phyloP scores from a whole-genome alignment of 2,113 vertebrate species.

The Odobenus rosmarus region DNA sequence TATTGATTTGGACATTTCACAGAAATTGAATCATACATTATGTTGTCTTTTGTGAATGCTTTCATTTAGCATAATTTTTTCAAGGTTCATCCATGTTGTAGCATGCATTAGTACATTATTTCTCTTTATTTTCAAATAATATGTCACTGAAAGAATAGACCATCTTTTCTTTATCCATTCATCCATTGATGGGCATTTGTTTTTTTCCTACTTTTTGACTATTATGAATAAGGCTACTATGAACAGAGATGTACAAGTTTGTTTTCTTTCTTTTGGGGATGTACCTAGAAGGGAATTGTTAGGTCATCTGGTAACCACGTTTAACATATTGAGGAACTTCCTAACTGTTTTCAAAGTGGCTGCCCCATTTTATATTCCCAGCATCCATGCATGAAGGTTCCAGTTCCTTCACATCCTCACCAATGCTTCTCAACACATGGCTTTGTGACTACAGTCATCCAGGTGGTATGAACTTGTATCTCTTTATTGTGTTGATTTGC shows the following conservation, averaged over 20 bases:
- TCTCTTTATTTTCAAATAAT: neutral
- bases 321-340: neutral
- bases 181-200: neutral
- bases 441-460: neutral
- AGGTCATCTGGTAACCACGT: neutral
- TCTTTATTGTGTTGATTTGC: neutral
- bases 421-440: too few species aligned
- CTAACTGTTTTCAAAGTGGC: neutral
- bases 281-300: neutral
- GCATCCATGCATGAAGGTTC: neutral
- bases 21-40: neutral
- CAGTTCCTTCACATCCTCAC: neutral
- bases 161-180: neutral
- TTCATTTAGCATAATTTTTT: neutral
- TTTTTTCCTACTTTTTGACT: neutral
- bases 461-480: neutral
- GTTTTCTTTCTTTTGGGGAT: neutral
- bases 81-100: neutral
- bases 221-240: neutral
- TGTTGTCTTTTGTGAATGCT: neutral
- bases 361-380: neutral
- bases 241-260: neutral
- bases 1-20: neutral
- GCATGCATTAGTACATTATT: neutral
- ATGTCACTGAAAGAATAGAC: neutral